These are phyloP conservation scores for Cololabis saira DNA, from an alignment of 2,113 vertebrate species.

Conservation along the genomic window DNA sequence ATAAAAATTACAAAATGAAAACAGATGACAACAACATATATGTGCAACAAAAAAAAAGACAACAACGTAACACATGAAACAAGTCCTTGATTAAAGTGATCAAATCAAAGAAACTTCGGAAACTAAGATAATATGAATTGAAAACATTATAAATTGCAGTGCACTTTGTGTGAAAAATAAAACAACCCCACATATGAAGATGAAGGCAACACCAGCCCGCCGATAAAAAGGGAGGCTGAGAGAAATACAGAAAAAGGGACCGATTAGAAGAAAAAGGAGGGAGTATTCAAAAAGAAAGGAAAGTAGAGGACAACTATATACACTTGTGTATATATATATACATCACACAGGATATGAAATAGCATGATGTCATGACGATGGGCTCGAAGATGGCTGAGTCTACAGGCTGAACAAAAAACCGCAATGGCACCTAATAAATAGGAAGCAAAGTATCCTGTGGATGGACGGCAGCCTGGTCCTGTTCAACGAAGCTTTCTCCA, in stretches of 20 bases:
- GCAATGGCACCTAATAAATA: constrained; percentile 73
- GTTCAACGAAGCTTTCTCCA: constrained; percentile 18
- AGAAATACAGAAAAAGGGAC: neutral
- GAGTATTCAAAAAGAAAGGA: constrained; percentile 15
- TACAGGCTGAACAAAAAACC: constrained; percentile 53
- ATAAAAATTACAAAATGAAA: constrained; percentile 65
- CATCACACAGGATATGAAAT: constrained; percentile 78
- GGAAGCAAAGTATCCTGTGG: constrained; percentile 47
- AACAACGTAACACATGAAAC: constrained; percentile 48
- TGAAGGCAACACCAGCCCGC: constrained; percentile 74
- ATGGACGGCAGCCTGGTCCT: constrained; percentile 56
- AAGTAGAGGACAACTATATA: constrained; percentile 70
- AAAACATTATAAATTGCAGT: constrained; percentile 76
- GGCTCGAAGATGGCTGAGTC: constrained; percentile 41
- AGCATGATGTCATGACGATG: constrained; percentile 50
- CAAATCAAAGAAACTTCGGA: constrained; percentile 44
- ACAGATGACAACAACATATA: constrained; percentile 64
- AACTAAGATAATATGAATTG: constrained; percentile 51
- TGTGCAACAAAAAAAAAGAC: constrained; percentile 69
- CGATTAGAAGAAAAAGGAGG: constrained; percentile 5
- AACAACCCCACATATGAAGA: constrained; percentile 60
- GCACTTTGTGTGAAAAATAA: constrained; percentile 78
- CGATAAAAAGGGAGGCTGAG: constrained; percentile 34
- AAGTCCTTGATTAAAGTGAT: constrained; percentile 62
- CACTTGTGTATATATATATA: constrained; percentile 74